Evolutionary conservation across 2,888 invertebrate species (phyloP).

Genomic region (Pandemis corylana): DNA sequence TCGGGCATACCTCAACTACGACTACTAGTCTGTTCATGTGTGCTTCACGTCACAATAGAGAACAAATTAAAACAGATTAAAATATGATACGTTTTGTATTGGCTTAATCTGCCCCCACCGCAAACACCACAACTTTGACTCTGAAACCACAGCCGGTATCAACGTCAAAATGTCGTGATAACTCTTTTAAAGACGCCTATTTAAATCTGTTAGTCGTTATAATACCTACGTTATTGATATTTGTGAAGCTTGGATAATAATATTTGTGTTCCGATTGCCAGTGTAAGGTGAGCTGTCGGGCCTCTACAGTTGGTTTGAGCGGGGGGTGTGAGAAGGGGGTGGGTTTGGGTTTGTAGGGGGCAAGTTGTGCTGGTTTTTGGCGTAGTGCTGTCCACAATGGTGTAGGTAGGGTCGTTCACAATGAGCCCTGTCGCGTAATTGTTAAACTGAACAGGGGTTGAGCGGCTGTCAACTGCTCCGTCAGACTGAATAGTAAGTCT

Average conservation of each 20-base stretch:
- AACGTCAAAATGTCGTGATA: slow-evolving; percentile 62
- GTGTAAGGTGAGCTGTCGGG: slow-evolving; percentile 59
- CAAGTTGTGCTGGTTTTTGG: slow-evolving; percentile 57
- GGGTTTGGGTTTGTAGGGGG: slow-evolving; percentile 51
- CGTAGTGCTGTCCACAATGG: slow-evolving; percentile 79
- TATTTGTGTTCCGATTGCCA: slow-evolving; percentile 77
- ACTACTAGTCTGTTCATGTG: too few species aligned
- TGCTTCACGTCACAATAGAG: too few species aligned
- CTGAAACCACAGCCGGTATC: slow-evolving; percentile 47
- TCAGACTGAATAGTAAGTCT: slow-evolving; percentile 67
- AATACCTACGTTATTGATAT: slow-evolving; percentile 82
- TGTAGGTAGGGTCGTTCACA: slow-evolving; percentile 80
- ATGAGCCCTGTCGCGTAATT: slow-evolving; percentile 82
- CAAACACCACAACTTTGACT: slow-evolving; percentile 17
- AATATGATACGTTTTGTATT: not conserved
- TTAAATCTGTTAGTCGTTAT: slow-evolving; percentile 80
- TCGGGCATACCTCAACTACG: too few species aligned
- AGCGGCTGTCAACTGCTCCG: slow-evolving; percentile 80
- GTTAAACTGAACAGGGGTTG: slow-evolving; percentile 83
- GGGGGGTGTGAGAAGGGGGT: slow-evolving; percentile 47
- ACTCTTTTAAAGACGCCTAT: slow-evolving; percentile 64
- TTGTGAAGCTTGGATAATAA: slow-evolving; percentile 83
- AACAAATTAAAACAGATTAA: too few species aligned
- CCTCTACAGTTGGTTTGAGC: slow-evolving; percentile 47
- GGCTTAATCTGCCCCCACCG: slow-evolving; percentile 9